phyloP scores from a whole-genome alignment of 2,797 vertebrate species.

The Melanotaenia maccullochi region DNA sequence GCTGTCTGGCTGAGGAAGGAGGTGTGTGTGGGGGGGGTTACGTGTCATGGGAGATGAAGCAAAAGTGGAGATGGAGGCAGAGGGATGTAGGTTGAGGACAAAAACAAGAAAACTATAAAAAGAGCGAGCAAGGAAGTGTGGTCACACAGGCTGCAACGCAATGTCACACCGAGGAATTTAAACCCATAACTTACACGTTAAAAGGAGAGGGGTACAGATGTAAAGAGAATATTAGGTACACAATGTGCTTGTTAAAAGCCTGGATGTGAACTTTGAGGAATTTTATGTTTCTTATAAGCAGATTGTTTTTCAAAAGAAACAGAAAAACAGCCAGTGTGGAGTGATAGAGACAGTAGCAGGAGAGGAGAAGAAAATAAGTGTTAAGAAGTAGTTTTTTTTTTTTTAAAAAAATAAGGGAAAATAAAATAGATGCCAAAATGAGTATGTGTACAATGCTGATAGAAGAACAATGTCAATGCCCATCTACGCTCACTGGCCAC shows the following conservation, averaged over 20 bases:
- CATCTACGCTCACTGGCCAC: no score
- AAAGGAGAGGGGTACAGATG: slow-evolving; percentile 12
- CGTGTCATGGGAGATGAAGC: slow-evolving; percentile 69
- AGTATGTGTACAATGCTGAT: neutral
- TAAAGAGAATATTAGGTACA: slow-evolving; percentile 33
- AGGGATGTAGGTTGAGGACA: slow-evolving; percentile 56
- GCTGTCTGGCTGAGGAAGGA: slow-evolving; percentile 20
- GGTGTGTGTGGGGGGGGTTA: neutral
- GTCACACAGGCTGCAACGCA: slow-evolving; percentile 26
- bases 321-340: slow-evolving; percentile 17
- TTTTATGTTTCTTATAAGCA: neutral
- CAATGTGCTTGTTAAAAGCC: neutral
- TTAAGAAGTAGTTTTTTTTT: neutral
- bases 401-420: neutral
- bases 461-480: no score
- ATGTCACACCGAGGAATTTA: slow-evolving; percentile 50
- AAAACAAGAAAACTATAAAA: slow-evolving; percentile 58
- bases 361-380: slow-evolving; percentile 6
- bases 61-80: slow-evolving; percentile 63
- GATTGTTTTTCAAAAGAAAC: slow-evolving; percentile 5
- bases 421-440: neutral
- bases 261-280: neutral
- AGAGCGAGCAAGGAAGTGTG: slow-evolving; percentile 36
- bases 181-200: slow-evolving; percentile 13
- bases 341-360: neutral